Evolutionary conservation across 2,113 vertebrate species (phyloP).

Genomic region (Paracyprichromis sp.): DNA sequence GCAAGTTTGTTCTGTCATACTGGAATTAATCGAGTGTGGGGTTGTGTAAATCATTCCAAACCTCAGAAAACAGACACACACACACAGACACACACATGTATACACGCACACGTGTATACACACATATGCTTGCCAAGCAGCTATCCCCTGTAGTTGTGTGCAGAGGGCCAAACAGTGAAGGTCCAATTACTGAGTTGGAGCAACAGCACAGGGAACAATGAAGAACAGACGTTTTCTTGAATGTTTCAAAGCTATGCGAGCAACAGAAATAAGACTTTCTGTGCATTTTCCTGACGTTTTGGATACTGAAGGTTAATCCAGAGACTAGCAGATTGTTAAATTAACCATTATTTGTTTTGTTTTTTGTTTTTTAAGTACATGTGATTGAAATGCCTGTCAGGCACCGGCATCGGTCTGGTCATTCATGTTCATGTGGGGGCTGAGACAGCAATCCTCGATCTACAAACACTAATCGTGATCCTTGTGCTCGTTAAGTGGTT

Average conservation of each 20-base stretch:
- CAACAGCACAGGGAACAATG: background rate
- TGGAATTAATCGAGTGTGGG: conserved; percentile 69
- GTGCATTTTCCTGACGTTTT: background rate
- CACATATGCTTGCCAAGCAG: conserved; percentile 11
- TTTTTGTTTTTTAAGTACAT: background rate
- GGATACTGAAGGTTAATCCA: background rate
- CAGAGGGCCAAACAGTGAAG: background rate
- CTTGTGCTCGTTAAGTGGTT: conserved; percentile 49
- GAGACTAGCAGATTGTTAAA: background rate
- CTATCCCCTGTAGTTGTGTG: background rate
- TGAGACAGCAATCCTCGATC: background rate
- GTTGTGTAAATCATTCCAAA: conserved; percentile 67
- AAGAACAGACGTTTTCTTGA: background rate
- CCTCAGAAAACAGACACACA: conserved; percentile 59
- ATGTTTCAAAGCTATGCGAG: background rate
- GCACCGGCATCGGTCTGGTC: background rate
- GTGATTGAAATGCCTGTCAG: background rate
- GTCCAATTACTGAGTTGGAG: background rate
- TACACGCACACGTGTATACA: background rate
- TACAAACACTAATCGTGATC: conserved; percentile 47
- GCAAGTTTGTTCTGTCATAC: conserved; percentile 71
- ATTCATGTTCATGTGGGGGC: background rate
- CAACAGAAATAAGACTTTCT: background rate
- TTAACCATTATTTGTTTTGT: background rate
- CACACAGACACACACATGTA: background rate